Percentiles rank a stretch among this genome's conserved stretches.
These are phyloP conservation scores for Ectemnius lituratus DNA, from an alignment of 2,888 invertebrate genomes.

Conservation along the genomic window DNA sequence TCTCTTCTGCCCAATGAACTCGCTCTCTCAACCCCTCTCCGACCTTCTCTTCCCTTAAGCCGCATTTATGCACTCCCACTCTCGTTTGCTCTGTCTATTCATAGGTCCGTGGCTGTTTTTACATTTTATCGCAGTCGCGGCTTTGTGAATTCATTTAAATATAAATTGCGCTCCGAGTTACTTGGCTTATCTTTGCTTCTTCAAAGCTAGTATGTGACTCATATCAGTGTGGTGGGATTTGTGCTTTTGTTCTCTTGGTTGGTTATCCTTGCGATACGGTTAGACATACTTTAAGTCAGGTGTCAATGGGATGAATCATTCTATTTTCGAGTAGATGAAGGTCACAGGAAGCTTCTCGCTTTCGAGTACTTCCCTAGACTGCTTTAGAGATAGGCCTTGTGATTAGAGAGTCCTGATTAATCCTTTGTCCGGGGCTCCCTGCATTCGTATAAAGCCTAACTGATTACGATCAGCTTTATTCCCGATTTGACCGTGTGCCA, in stretches of 20 bases:
- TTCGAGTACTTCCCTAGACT: conserved; percentile 4
- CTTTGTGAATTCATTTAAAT: conserved; percentile 18
- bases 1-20: conserved; percentile 8
- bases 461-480: conserved; percentile 22
- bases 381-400: conserved; percentile 8
- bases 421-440: conserved; percentile 19
- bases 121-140: conserved; percentile 9
- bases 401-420: conserved; percentile 21
- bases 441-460: conserved; percentile 16
- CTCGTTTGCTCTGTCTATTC: background rate
- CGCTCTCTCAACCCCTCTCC: background rate
- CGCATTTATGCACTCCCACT: background rate
- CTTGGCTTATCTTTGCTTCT: conserved; percentile 8
- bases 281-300: background rate
- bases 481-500: conserved; percentile 12
- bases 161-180: conserved; percentile 13
- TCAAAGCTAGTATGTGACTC: background rate
- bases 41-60: background rate
- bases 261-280: background rate
- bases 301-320: conserved; percentile 10
- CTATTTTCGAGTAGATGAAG: background rate
- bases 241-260: background rate
- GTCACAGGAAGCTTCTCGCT: background rate
- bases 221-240: background rate
- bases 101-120: background rate